Conservation (phyloP, 2,113 vertebrate genomes). For the Seriola rivoliana region DNA sequence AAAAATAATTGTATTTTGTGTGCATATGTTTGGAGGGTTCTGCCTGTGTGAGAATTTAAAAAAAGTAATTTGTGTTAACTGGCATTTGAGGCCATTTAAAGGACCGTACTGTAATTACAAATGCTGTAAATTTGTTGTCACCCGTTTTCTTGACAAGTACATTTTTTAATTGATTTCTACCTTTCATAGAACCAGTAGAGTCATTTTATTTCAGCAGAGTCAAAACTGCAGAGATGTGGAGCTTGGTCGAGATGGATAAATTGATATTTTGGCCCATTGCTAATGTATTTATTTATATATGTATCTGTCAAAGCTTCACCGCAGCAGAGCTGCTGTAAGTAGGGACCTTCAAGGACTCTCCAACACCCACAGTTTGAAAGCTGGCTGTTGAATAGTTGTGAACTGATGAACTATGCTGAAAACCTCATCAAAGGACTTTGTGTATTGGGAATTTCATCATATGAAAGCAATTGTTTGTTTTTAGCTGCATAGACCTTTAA, state of each 20-base stretch:
- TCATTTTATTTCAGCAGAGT: neutral
- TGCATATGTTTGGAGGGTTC: conserved; percentile 46
- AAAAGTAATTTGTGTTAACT: conserved; percentile 41
- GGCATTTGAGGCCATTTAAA: conserved; percentile 32
- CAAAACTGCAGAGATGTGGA: neutral
- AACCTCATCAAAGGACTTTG: neutral
- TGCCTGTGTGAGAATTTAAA: conserved; percentile 1
- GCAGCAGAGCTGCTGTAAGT: neutral
- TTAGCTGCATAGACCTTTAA: neutral
- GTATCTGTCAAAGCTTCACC: neutral
- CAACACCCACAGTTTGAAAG: neutral
- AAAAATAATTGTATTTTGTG: conserved; percentile 58
- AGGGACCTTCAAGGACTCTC: neutral
- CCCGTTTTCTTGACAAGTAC: neutral
- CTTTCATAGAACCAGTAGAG: neutral
- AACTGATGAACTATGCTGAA: neutral
- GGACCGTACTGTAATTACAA: conserved; percentile 11
- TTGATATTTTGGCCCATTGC: neutral
- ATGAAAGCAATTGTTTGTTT: neutral
- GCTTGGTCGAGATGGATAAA: neutral
- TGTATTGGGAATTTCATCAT: neutral
- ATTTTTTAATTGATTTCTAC: neutral
- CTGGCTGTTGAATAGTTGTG: neutral
- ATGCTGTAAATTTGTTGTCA: conserved; percentile 8
- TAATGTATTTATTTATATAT: neutral